Evolutionary conservation across 2,797 vertebrate species (phyloP), one percentile per base, ranked within the genome.

Genomic region (Siniperca obscura): DNA sequence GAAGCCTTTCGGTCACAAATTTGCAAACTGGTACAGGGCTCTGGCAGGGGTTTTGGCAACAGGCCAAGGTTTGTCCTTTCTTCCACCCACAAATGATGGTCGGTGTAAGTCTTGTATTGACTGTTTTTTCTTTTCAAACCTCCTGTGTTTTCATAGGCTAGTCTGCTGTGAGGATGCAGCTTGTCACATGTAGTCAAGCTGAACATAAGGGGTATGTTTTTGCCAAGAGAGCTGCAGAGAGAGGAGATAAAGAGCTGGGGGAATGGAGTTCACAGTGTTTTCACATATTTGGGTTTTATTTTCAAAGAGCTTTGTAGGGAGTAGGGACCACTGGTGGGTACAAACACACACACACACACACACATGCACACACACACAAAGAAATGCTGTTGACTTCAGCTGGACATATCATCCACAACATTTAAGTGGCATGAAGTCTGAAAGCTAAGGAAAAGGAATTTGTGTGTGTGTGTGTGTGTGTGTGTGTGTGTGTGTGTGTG

Each of bases 271-370:
- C 61, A 68, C 46, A 34, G 2, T n/a, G 66, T 59, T 72, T 56
- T 30, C 72, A 61, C 64, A 78, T 67, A 66, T 71, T 61, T 90
- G 59, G 74, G 16, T 66, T 83, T 78, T 71, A 42, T 65, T 72
- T 76, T 68, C 30, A 57, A 27, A 65, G 46, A 71, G 67, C 25
- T 67, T 68, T 68, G 34, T 22, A 25, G 62, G 38, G 52, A 74
- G 53, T 7, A 27, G 25, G 64, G 30, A 7, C 42, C 52, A 46
- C 60, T 76, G 46, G 21, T 70, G 78, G n/a, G 44, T 16, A 25
- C 40, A 65, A 8, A 42, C 65, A 64, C 44, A 46, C 52, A 53
- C 30, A 44, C 25, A n/a, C 27, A 30, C 2, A 30, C 27, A 30
- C 27, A 30, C 27, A 30, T 2, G 2, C 42, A 27, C 13, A 38